Evolutionary conservation across 2,888 invertebrate species (phyloP), one percentile per base, ranked within the genome.

Genomic region (Papilio demoleus): DNA sequence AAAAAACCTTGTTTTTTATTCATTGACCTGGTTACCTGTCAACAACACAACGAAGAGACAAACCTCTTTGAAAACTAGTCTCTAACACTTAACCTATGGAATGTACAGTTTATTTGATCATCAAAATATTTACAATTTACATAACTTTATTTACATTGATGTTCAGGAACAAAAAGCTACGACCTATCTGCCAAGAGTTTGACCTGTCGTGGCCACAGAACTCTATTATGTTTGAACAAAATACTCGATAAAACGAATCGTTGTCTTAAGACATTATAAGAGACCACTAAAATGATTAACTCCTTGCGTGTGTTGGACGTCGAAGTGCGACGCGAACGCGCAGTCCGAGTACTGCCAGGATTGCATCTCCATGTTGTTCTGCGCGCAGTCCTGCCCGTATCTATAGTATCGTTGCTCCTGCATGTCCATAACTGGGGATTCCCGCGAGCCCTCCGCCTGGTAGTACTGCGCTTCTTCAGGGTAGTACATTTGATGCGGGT

Each of bases 391-490:
- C 67, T 86, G 85, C 0, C 82, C 86, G 67, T 88, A 91, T 71
- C 90, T 82, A 70, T 88, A 90, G 72, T 81, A 91, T 68, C 91
- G 80, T 53, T 90, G 88, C 4, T 90, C 88, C 53, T 88, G 88
- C 72, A 79, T 77, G 12, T 88, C 88, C 79, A 83, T 84, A 1
- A 80, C 72, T 0, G 90, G 88, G 0, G 91, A 87, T 6, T 86
- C 88, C 75, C 90, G 85, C 8, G 82, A 78, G 63, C 83, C 86
- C 38, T 90, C 90, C 2, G 83, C 71, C 0, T 83, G 86, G 71
- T 90, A 91, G 73, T 90, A 92, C 64, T 90, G 90, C 0, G 85
- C 88, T 38, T 90, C 92, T 70, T 92, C 92, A 0, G 88, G 90
- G 72, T 90, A 92, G 72, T 89, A 92, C 11, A 79, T 78, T 74